phyloP scores from a whole-genome alignment of 2,113 vertebrate species.

The Solea senegalensis region DNA sequence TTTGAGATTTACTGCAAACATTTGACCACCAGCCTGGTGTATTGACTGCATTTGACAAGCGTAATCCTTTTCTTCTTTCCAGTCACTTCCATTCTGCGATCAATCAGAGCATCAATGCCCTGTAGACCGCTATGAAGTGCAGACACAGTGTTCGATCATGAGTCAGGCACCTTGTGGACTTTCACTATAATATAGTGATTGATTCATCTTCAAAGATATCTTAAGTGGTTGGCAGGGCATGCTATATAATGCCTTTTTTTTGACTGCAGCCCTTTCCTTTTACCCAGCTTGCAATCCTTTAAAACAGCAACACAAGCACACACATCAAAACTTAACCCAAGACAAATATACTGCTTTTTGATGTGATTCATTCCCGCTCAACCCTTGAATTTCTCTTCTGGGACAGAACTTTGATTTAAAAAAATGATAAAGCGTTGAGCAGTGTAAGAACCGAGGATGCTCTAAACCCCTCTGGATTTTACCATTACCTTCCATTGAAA shows the following conservation, averaged over 20 bases:
- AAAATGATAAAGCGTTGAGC: conserved; percentile 59
- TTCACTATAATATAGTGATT: conserved; percentile 90
- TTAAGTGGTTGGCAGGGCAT: conserved; percentile 78
- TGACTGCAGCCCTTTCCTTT: conserved; percentile 75
- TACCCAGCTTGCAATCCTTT: conserved; percentile 70
- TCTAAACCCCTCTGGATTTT: conserved; percentile 35
- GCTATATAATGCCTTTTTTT: conserved; percentile 80
- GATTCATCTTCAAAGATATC: conserved; percentile 90
- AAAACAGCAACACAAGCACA: conserved; percentile 73
- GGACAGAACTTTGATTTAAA: conserved; percentile 68
- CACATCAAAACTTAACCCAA: conserved; percentile 72
- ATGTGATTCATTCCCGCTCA: conserved; percentile 64
- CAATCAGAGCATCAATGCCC: conserved; percentile 91
- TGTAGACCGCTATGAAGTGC: conserved; percentile 87
- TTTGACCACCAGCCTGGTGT: conserved; percentile 83
- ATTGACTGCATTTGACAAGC: conserved; percentile 88
- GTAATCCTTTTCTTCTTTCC: conserved; percentile 89
- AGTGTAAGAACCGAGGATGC: conserved; percentile 31
- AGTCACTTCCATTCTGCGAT: conserved; percentile 90
- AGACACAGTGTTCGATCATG: conserved; percentile 87
- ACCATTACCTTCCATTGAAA: conserved; percentile 42
- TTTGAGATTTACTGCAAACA: conserved; percentile 87
- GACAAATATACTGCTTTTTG: conserved; percentile 65
- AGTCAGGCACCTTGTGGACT: conserved; percentile 83
- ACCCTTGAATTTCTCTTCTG: conserved; percentile 57